A percentile compares a stretch with the other conserved stretches of the same genome.
These are phyloP conservation scores for Microcebus ravelobensis DNA, from an alignment of 2,113 vertebrate genomes.

Conservation along the genomic window DNA sequence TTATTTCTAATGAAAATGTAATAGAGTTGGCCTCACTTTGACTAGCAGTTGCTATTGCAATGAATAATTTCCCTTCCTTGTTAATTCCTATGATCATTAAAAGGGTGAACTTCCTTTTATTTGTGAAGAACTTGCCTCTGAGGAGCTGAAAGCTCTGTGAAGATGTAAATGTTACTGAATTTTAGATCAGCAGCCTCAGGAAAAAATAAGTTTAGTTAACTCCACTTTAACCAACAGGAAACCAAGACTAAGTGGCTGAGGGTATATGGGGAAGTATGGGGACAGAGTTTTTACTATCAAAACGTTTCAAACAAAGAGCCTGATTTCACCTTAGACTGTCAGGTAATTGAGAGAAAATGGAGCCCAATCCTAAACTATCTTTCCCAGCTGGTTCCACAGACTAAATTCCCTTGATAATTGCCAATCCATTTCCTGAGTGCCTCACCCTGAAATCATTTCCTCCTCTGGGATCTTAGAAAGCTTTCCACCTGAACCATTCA, in stretches of 20 bases:
- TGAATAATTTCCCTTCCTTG: neutral
- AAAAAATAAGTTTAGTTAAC: slow-evolving; percentile 18
- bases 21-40: neutral
- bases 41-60: neutral
- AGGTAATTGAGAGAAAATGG: slow-evolving; percentile 3
- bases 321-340: neutral
- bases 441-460: neutral
- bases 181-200: neutral
- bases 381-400: neutral
- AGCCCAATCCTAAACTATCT: neutral
- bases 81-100: slow-evolving; percentile 17
- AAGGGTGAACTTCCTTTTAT: slow-evolving; percentile 23
- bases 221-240: slow-evolving; percentile 9
- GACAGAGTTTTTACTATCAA: neutral
- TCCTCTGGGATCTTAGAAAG: neutral
- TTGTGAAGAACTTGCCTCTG: slow-evolving; percentile 32
- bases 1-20: slow-evolving; percentile 19
- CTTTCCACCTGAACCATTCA: neutral
- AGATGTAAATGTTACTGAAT: neutral
- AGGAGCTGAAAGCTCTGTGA: neutral
- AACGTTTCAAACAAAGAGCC: neutral
- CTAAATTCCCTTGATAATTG: slow-evolving; percentile 37
- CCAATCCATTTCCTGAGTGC: neutral
- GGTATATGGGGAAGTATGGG: neutral
- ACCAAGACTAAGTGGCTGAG: neutral